A percentile compares a stretch with the other conserved stretches of the same genome.
phyloP scores from a whole-genome alignment of 2,797 vertebrate genomes.

The Macroramphosus scolopax region DNA sequence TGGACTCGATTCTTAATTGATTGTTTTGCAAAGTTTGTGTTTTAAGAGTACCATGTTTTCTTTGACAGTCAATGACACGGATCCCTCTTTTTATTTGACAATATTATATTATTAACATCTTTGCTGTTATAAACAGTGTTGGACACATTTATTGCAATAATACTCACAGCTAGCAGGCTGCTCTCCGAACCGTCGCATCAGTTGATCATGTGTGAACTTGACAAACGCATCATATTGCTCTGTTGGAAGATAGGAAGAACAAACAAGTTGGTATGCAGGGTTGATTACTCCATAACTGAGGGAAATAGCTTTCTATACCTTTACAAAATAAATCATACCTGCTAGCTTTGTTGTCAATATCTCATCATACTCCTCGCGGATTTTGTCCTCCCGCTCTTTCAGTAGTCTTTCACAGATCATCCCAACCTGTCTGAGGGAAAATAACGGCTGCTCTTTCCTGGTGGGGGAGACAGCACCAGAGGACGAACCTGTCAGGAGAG shows the following conservation, averaged over 20 bases:
- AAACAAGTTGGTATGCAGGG: background rate
- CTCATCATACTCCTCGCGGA: constrained; percentile 95
- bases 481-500: constrained; percentile 66
- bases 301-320: background rate
- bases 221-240: constrained; percentile 99
- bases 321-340: constrained; percentile 71
- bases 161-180: constrained; percentile 99
- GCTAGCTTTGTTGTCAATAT: constrained; percentile 96
- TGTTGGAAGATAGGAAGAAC: constrained; percentile 59
- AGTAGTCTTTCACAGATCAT: constrained; percentile 97
- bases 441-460: constrained; percentile 95
- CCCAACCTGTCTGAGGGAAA: constrained; percentile 93
- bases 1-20: too few relatives aligned
- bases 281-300: background rate
- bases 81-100: too few relatives aligned
- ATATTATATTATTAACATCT: too few relatives aligned
- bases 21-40: too few relatives aligned
- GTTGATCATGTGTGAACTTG: constrained; percentile 99
- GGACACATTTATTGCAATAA: too few relatives aligned
- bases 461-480: constrained; percentile 84
- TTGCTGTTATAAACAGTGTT: too few relatives aligned
- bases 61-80: background rate
- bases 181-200: constrained; percentile 98
- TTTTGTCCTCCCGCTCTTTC: constrained; percentile 95
- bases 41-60: background rate